A percentile compares a stretch with the other conserved stretches of the same genome.
Conservation (phyloP, 2,888 invertebrate genomes). For the Lasioglossum figueresi region DNA sequence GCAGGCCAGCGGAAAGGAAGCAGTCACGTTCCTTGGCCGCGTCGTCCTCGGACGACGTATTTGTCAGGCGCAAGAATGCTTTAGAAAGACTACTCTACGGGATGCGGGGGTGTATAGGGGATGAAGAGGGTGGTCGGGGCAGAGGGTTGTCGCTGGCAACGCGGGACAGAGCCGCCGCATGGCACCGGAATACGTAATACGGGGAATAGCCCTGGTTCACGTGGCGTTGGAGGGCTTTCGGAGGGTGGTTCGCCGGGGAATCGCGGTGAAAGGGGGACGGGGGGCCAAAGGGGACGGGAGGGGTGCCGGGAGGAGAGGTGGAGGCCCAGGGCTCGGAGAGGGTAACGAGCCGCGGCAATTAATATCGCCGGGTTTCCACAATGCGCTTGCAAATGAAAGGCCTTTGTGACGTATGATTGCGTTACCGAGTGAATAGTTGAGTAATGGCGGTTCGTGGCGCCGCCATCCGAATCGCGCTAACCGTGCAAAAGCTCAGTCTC, state of each 20-base stretch:
- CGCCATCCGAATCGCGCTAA: slow-evolving; percentile 77
- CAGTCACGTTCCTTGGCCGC: slow-evolving; percentile 56
- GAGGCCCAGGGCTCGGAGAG: slow-evolving; percentile 67
- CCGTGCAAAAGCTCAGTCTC: slow-evolving; percentile 73
- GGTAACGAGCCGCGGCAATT: slow-evolving; percentile 84
- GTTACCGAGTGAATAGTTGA: slow-evolving; percentile 84
- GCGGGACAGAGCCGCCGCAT: slow-evolving; percentile 77
- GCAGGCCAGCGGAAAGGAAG: slow-evolving; percentile 42
- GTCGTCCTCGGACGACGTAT: slow-evolving; percentile 59
- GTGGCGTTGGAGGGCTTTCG: slow-evolving; percentile 51
- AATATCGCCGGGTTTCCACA: slow-evolving; percentile 84
- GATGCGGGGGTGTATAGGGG: slow-evolving; percentile 53
- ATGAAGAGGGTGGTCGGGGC: slow-evolving; percentile 63
- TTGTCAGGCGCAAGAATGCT: slow-evolving; percentile 58
- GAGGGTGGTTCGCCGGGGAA: slow-evolving; percentile 46
- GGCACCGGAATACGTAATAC: slow-evolving; percentile 83
- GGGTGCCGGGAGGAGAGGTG: slow-evolving; percentile 23
- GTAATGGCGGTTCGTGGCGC: slow-evolving; percentile 82
- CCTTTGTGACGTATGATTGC: slow-evolving; percentile 84
- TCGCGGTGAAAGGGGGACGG: slow-evolving; percentile 7
- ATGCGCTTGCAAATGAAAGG: slow-evolving; percentile 84
- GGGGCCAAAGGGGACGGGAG: background rate
- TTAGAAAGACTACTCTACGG: slow-evolving; percentile 50
- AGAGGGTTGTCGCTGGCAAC: slow-evolving; percentile 73
- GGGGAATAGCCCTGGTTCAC: slow-evolving; percentile 71